Evolutionary conservation across 2,113 vertebrate species (phyloP).

Genomic region (Rhinopomastus cyanomelas): DNA sequence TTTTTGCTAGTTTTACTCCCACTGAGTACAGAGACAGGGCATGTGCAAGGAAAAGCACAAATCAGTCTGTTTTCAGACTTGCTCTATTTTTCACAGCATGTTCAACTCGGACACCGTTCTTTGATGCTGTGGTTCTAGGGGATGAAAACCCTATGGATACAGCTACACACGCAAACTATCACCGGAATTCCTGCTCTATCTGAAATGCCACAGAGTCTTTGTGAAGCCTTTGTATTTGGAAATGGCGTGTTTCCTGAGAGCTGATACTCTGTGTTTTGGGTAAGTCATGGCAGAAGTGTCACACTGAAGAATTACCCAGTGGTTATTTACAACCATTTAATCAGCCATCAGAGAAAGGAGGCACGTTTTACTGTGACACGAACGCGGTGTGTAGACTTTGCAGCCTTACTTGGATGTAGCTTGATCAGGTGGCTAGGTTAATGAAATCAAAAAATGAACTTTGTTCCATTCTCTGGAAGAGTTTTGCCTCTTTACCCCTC

Average conservation of each 20-base stretch:
- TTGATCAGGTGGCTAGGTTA: background rate
- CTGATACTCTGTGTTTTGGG: background rate
- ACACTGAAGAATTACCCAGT: background rate
- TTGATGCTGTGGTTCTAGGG: background rate
- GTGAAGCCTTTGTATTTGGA: constrained; percentile 27
- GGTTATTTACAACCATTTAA: constrained; percentile 4
- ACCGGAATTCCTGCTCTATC: constrained; percentile 10
- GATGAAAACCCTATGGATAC: background rate
- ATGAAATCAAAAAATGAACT: background rate
- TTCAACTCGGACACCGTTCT: background rate
- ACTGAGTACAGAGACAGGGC: background rate
- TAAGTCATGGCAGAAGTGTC: background rate
- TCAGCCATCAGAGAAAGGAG: background rate
- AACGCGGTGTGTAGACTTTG: background rate
- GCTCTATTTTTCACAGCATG: background rate
- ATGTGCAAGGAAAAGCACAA: background rate
- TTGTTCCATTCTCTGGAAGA: background rate
- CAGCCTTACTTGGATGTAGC: background rate
- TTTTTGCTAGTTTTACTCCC: background rate
- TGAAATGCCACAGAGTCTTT: background rate
- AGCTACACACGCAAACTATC: background rate
- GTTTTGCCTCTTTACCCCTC: rapidly evolving
- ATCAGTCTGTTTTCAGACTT: background rate
- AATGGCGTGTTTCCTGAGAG: background rate
- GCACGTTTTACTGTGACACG: background rate